A percentile compares a stretch with the other conserved stretches of the same genome.
Conservation (phyloP, 2,888 invertebrate genomes). For the Frankliniella fusca region DNA sequence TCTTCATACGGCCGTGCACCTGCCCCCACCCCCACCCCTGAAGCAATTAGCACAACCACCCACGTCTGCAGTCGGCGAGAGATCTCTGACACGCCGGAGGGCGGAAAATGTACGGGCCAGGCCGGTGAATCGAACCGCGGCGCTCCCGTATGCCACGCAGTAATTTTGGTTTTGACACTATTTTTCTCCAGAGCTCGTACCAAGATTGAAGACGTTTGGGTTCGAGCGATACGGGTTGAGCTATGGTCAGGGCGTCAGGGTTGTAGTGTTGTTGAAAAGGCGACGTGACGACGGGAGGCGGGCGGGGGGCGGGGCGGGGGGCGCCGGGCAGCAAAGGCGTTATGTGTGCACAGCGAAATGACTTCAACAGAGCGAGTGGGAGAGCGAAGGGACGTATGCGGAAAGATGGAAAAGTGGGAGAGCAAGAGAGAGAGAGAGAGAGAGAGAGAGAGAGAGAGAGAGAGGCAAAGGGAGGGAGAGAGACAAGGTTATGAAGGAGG, state of each 20-base stretch:
- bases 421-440: background rate
- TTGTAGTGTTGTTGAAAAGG: no score
- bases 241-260: no score
- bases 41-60: no score
- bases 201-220: no score
- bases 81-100: no score
- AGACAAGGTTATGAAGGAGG: background rate
- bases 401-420: background rate
- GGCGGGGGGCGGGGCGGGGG: background rate
- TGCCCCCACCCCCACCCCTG: background rate
- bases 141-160: no score
- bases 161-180: no score
- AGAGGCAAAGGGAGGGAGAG: background rate
- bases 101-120: no score
- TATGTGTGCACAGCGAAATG: slow-evolving; percentile 24
- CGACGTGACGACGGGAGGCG: background rate
- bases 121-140: no score
- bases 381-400: background rate
- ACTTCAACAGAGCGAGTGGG: background rate
- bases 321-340: background rate
- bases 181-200: no score
- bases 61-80: no score
- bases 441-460: background rate
- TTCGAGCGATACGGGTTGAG: no score
- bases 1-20: background rate